Conservation (phyloP, 2,888 invertebrate species). For the Plutella xylostella region DNA sequence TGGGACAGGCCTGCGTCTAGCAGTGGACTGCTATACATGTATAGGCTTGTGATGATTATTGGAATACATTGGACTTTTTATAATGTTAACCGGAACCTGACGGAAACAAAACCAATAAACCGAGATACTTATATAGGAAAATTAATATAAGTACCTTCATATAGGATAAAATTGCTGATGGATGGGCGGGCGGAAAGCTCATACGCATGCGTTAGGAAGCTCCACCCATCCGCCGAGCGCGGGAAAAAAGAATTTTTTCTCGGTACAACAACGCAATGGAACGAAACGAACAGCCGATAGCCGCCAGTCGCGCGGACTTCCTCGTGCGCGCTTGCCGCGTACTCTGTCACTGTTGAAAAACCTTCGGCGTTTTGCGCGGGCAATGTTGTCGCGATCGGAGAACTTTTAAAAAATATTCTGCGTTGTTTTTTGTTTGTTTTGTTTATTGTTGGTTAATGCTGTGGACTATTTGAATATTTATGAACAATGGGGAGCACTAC, state of each 20-base stretch:
- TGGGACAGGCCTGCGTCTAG: too few relatives aligned
- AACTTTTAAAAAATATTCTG: conserved; percentile 20
- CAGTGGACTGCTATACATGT: too few relatives aligned
- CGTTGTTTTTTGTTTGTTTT: too few relatives aligned
- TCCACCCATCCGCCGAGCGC: conserved; percentile 43
- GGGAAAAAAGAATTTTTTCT: conserved; percentile 39
- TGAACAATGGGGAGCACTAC: conserved; percentile 60
- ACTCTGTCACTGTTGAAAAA: neutral
- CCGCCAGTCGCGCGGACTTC: conserved; percentile 37
- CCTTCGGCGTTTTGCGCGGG: conserved; percentile 19
- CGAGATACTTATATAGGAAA: too few relatives aligned
- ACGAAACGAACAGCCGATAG: conserved; percentile 6
- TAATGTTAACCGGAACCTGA: too few relatives aligned
- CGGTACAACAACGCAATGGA: conserved; percentile 15
- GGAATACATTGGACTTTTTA: too few relatives aligned
- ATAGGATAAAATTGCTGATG: too few relatives aligned
- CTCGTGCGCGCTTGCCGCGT: conserved; percentile 22
- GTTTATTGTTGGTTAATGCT: too few relatives aligned
- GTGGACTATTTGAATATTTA: neutral
- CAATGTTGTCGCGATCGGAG: conserved; percentile 54
- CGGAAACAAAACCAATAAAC: too few relatives aligned
- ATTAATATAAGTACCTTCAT: neutral
- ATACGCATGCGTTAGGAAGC: conserved; percentile 31
- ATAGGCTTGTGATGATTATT: too few relatives aligned
- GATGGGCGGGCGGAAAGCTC: conserved; percentile 1